phyloP scores from a whole-genome alignment of 1,140 invertebrate genomes.

The Lepidostoma basale region DNA sequence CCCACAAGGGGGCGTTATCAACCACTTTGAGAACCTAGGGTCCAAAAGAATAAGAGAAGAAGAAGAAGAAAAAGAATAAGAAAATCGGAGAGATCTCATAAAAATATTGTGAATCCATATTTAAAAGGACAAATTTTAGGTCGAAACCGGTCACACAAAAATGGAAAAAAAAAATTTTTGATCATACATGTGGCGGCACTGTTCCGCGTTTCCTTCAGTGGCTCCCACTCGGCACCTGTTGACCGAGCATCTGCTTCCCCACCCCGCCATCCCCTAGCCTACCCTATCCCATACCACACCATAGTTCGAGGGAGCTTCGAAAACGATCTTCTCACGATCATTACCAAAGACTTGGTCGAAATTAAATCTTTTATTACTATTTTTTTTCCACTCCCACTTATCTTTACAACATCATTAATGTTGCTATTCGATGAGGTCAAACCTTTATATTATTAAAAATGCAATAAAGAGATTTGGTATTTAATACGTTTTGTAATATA shows the following conservation, averaged over 20 bases:
- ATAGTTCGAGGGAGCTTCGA: background rate
- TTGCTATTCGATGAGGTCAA: no score
- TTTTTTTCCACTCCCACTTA: background rate
- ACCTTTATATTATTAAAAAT: background rate
- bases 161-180: background rate
- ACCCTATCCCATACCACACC: background rate
- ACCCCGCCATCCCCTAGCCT: background rate
- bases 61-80: background rate
- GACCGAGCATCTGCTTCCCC: background rate
- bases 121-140: no score
- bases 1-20: no score
- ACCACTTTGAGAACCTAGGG: no score
- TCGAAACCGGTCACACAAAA: background rate
- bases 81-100: background rate
- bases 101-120: background rate
- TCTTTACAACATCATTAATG: background rate
- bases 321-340: constrained; percentile 5
- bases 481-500: background rate
- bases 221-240: background rate
- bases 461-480: background rate
- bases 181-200: background rate
- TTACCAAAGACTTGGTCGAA: background rate
- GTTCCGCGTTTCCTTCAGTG: background rate
- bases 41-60: background rate
- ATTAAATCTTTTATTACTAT: background rate